Conservation (phyloP, 2,113 vertebrate genomes). For the Toxostoma redivivum region DNA sequence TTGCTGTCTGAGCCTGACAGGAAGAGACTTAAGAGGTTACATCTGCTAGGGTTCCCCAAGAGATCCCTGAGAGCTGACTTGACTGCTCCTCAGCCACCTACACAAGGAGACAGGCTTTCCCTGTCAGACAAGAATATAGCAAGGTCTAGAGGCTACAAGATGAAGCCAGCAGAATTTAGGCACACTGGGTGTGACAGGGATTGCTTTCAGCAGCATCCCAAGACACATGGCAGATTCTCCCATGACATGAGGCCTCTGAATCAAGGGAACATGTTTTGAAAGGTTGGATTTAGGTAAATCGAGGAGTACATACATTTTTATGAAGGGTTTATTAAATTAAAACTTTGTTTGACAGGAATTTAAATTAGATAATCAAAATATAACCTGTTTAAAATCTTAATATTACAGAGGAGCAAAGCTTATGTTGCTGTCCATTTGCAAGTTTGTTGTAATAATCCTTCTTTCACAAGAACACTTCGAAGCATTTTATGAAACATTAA, state of each 20-base stretch:
- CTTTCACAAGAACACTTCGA: background rate
- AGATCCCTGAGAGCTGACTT: background rate
- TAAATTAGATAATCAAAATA: background rate
- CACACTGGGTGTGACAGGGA: background rate
- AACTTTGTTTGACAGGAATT: background rate
- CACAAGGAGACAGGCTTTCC: background rate
- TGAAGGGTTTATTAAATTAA: background rate
- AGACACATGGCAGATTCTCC: background rate
- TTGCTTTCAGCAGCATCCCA: background rate
- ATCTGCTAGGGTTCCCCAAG: constrained; percentile 40
- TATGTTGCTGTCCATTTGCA: background rate
- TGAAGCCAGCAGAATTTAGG: background rate
- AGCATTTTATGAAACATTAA: background rate
- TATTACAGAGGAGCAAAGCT: background rate
- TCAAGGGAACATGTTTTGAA: background rate
- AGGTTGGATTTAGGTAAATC: background rate
- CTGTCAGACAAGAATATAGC: background rate
- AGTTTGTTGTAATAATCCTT: background rate
- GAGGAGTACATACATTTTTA: background rate
- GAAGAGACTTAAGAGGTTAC: constrained; percentile 60
- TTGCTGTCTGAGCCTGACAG: constrained; percentile 39
- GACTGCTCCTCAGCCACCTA: constrained; percentile 10
- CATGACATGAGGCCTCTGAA: background rate
- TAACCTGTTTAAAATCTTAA: background rate
- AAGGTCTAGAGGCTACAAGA: background rate